These are phyloP conservation scores for Craniophora ligustri DNA, from an alignment of 2,888 invertebrate genomes.

Conservation along the genomic window DNA sequence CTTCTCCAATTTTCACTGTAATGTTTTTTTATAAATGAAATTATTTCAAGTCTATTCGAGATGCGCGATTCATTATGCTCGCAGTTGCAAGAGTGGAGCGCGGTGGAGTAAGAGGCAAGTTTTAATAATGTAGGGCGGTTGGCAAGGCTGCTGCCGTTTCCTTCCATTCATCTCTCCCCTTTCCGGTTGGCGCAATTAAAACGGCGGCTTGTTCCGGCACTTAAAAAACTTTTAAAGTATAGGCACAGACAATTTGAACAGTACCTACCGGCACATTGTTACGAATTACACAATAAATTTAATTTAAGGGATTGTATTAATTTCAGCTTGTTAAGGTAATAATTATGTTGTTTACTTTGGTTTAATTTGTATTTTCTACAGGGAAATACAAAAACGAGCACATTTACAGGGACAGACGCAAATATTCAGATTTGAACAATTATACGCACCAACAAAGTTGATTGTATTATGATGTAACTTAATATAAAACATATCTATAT, in stretches of 20 bases:
- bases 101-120: conserved; percentile 83
- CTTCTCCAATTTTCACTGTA: conserved; percentile 51
- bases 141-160: conserved; percentile 84
- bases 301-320: conserved; percentile 61
- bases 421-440: too few relatives aligned
- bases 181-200: conserved; percentile 87
- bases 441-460: too few relatives aligned
- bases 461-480: too few relatives aligned
- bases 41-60: conserved; percentile 77
- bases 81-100: conserved; percentile 75
- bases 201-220: conserved; percentile 86
- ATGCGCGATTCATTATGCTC: conserved; percentile 81
- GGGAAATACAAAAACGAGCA: background rate
- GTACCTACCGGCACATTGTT: conserved; percentile 71
- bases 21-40: conserved; percentile 65
- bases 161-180: conserved; percentile 87
- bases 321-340: conserved; percentile 53
- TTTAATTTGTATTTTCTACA: conserved; percentile 27
- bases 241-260: conserved; percentile 80
- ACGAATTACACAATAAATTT: conserved; percentile 68
- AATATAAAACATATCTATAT: too few relatives aligned
- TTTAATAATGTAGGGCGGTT: conserved; percentile 87
- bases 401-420: too few relatives aligned
- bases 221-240: conserved; percentile 86
- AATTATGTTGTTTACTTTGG: conserved; percentile 46